Conservation (phyloP, 2,888 invertebrate genomes). For the Venustoraphidia nigricollis region DNA sequence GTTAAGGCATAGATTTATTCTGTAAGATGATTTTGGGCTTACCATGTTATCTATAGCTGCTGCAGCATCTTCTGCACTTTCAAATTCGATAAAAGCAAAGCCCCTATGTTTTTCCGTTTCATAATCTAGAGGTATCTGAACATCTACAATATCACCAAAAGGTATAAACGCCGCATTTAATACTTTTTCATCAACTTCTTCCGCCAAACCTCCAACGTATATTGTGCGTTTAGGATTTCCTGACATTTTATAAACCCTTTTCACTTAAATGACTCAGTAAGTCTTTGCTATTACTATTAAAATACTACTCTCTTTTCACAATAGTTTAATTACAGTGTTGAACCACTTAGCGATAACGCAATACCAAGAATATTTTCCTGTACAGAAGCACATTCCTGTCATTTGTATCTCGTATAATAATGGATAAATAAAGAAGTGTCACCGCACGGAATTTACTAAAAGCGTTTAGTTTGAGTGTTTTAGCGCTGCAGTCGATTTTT, state of each 20-base stretch:
- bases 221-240: conserved; percentile 65
- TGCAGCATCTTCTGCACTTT: conserved; percentile 93
- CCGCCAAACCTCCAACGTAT: conserved; percentile 76
- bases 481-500: no score
- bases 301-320: no score
- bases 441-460: no score
- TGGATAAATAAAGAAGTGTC: no score
- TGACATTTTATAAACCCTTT: conserved; percentile 22
- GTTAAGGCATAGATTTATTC: neutral
- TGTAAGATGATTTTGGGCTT: conserved; percentile 13
- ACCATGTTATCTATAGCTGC: conserved; percentile 99
- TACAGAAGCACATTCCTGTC: no score
- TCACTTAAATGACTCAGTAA: no score
- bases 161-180: conserved; percentile 95
- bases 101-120: conserved; percentile 94
- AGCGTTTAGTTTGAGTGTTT: no score
- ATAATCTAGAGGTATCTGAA: conserved; percentile 96
- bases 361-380: no score
- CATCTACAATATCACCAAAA: conserved; percentile 96
- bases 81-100: conserved; percentile 98
- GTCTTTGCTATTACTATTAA: no score
- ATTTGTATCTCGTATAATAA: no score
- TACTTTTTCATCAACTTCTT: conserved; percentile 93
- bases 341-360: no score
- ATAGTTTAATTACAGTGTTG: no score